Percentiles rank a stretch among this genome's conserved stretches.
Evolutionary conservation across 2,797 vertebrate species (phyloP).

Genomic region (Rhinatrema bivittatum): DNA sequence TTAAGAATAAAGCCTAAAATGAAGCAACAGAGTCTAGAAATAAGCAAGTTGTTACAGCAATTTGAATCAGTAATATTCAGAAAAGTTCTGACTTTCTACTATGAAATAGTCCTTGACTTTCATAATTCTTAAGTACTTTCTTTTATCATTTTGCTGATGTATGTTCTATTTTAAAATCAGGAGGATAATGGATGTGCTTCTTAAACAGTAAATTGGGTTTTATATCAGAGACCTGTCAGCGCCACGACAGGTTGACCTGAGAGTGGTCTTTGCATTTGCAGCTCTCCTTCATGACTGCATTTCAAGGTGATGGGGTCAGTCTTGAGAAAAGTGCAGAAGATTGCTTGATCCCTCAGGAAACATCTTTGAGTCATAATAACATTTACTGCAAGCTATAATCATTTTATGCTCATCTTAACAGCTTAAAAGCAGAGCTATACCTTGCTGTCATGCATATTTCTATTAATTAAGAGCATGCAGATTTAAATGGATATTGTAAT

Average conservation of each 20-base stretch:
- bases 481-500: conserved; percentile 37
- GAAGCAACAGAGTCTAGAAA: too few relatives aligned
- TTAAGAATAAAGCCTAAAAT: too few relatives aligned
- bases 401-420: conserved; percentile 44
- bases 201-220: conserved; percentile 68
- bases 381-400: conserved; percentile 48
- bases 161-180: conserved; percentile 61
- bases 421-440: conserved; percentile 40
- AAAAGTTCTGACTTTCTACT: conserved; percentile 52
- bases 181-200: conserved; percentile 72
- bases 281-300: conserved; percentile 40
- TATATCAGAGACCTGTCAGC: conserved; percentile 61
- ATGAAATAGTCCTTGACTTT: conserved; percentile 64
- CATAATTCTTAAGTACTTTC: conserved; percentile 63
- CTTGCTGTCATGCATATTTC: conserved; percentile 39
- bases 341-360: conserved; percentile 43
- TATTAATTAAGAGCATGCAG: conserved; percentile 51
- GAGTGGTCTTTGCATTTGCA: conserved; percentile 44
- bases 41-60: too few relatives aligned
- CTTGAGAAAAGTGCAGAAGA: conserved; percentile 36
- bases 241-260: conserved; percentile 42
- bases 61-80: conserved; percentile 52
- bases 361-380: conserved; percentile 37
- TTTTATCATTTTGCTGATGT: conserved; percentile 67
- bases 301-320: conserved; percentile 60